Evolutionary conservation across 2,113 vertebrate species (phyloP), one percentile per base, ranked within the genome.

Genomic region (Scolopax mira): DNA sequence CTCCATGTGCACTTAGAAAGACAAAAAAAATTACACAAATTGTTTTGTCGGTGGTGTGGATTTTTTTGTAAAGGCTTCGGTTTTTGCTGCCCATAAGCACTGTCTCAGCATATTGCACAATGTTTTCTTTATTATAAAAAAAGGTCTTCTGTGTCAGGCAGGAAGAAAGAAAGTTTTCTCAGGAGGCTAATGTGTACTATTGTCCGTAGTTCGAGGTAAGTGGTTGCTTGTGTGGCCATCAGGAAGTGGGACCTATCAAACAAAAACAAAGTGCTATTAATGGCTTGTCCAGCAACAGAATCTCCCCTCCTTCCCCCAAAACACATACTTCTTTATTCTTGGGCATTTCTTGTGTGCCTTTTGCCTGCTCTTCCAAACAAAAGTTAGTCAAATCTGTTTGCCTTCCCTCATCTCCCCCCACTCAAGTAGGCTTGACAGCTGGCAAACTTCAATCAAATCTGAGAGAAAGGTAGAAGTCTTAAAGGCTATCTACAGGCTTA

Each of bases 191-290:
- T 98, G 98, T 12, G 83, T 96, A 85, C 85, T 97, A 23, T 98
- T 98, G 84, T 98, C 97, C 93, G 97, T 96, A 89, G 49, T 85
- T 17, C 96, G 98, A 98, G 98, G 98, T 98, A 98, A 96, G 92
- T 98, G 98, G 98, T 98, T 98, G 96, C 96, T 97, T 93, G 97
- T 96, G 96, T 98, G 97, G 91, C 98, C 98, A 95, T 98, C 98
- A 62, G 96, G 97, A 96, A 96, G 95, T 33, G 96, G 87, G 30
- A 97, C 96, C 98, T 98, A 64, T 18, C 48, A 79, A 79, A 85
- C 23, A 79, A 82, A 84, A 86, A 6, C 28, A 78, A 86, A 88
- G 65, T 7, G 61, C 16, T 75, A 92, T 37, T 54, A 88, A 74
- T 7, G 19, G 77, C n/a, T 92, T 58, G 37, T 88, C 54, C 52